Evolutionary conservation across 1,140 invertebrate species (phyloP).

Genomic region (Andrena cerasifolii): DNA sequence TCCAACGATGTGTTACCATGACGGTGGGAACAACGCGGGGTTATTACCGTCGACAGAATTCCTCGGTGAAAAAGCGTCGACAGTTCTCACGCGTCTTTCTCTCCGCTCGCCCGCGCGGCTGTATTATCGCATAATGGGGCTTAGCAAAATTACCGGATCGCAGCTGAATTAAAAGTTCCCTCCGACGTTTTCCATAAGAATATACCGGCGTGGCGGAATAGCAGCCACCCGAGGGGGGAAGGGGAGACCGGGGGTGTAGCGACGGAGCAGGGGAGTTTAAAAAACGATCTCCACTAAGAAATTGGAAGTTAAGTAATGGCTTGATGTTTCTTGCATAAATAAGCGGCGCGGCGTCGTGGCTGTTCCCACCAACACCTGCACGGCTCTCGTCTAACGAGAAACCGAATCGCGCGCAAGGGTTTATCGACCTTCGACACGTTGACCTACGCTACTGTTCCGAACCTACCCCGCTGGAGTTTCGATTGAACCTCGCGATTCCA

Average conservation of each 20-base stretch:
- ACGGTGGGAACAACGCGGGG: too few relatives aligned
- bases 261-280: too few relatives aligned
- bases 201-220: neutral
- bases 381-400: neutral
- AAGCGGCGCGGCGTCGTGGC: constrained; percentile 15
- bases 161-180: neutral
- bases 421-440: constrained; percentile 57
- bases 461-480: constrained; percentile 5
- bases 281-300: constrained; percentile 35
- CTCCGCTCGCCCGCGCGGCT: too few relatives aligned
- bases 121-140: too few relatives aligned
- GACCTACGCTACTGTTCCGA: constrained; percentile 23
- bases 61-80: too few relatives aligned
- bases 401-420: constrained; percentile 22
- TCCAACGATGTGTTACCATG: neutral
- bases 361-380: constrained; percentile 40
- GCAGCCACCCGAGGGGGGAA: neutral
- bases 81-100: too few relatives aligned
- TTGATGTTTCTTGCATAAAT: constrained; percentile 47
- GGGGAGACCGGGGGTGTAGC: constrained; percentile 25
- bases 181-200: neutral
- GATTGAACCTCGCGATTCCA: constrained; percentile 24
- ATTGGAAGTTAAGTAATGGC: constrained; percentile 49
- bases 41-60: too few relatives aligned
- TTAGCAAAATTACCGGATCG: neutral